These are phyloP conservation scores for Pinctada fucata DNA, from an alignment of 2,888 invertebrate genomes.

Conservation along the genomic window DNA sequence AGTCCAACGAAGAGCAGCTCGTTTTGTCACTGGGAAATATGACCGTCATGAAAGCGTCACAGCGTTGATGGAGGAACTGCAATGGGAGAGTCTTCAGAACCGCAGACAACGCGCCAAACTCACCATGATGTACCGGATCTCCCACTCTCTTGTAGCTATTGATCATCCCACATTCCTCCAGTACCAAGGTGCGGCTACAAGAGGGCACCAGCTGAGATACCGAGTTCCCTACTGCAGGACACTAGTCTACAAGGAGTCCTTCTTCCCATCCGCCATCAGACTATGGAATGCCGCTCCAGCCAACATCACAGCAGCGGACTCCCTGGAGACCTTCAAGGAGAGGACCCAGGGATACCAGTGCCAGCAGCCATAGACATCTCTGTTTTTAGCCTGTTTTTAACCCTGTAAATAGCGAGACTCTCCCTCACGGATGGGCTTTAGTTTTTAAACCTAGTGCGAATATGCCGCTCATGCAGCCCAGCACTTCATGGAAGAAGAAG, in stretches of 20 bases:
- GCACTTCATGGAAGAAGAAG: no score
- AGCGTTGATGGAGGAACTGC: not conserved
- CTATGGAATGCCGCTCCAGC: conserved; percentile 9
- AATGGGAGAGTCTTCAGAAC: not conserved
- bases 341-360: not conserved
- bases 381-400: conserved; percentile 11
- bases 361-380: not conserved
- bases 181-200: conserved; percentile 12
- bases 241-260: conserved; percentile 15
- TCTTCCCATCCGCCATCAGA: conserved; percentile 18
- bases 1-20: conserved; percentile 32
- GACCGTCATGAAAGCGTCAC: not conserved
- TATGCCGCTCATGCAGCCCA: not conserved
- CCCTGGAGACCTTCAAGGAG: not conserved
- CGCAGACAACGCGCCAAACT: conserved; percentile 1
- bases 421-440: not conserved
- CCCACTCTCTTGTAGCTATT: conserved; percentile 6
- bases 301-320: not conserved
- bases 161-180: not conserved
- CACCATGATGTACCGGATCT: conserved; percentile 6
- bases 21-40: conserved; percentile 7
- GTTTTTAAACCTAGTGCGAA: not conserved
- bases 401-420: conserved; percentile 14
- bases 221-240: conserved; percentile 22
- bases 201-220: conserved; percentile 18